Percentiles rank a stretch among this genome's conserved stretches.
These are phyloP conservation scores for Himalopsyche anomala DNA, from an alignment of 2,888 invertebrate genomes.

Conservation along the genomic window DNA sequence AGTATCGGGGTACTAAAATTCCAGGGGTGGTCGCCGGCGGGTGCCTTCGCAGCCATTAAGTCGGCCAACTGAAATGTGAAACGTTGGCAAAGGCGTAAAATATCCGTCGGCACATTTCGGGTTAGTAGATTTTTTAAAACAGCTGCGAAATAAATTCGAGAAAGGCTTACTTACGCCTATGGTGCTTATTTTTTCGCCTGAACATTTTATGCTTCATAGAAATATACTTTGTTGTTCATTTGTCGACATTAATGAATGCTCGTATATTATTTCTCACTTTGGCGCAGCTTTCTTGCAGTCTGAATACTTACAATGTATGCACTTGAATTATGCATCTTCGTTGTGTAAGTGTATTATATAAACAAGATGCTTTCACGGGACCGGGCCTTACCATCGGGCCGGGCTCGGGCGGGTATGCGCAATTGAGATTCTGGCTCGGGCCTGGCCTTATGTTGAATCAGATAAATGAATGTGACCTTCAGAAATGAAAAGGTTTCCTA, in stretches of 20 bases:
- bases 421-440: no score
- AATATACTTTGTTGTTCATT: slow-evolving; percentile 27
- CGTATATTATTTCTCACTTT: slow-evolving; percentile 8
- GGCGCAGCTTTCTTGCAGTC: background rate
- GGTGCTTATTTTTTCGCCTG: slow-evolving; percentile 8
- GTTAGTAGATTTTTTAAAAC: slow-evolving; percentile 10
- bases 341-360: no score
- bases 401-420: no score
- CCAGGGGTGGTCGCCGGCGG: slow-evolving; percentile 30
- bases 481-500: no score
- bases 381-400: no score
- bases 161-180: slow-evolving; percentile 13
- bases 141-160: slow-evolving; percentile 21
- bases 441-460: no score
- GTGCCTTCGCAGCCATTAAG: background rate
- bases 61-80: slow-evolving; percentile 26
- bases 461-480: no score
- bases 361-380: no score
- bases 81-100: slow-evolving; percentile 34
- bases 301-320: background rate
- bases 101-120: slow-evolving; percentile 16
- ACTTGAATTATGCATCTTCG: no score
- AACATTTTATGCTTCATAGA: background rate
- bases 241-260: background rate
- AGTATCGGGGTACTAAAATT: slow-evolving; percentile 17